phyloP scores from a whole-genome alignment of 2,797 vertebrate species.

The Psittacula derbiana region DNA sequence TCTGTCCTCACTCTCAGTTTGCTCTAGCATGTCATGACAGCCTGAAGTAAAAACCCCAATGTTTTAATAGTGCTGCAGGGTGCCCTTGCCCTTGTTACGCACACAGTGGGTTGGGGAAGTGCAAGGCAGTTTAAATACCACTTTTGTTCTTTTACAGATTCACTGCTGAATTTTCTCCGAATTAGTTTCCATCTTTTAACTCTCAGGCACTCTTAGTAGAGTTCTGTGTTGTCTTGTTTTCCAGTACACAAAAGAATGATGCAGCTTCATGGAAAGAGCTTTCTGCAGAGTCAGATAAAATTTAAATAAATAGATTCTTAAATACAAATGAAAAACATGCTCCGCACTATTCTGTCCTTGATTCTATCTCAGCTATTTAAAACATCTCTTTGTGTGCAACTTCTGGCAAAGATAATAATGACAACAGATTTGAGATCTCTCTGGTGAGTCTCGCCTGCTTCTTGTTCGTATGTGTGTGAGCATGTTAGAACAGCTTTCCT shows the following conservation, averaged over 20 bases:
- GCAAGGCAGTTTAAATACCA: neutral
- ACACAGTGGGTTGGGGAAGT: neutral
- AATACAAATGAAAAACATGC: neutral
- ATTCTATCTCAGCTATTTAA: neutral
- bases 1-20: neutral
- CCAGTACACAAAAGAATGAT: neutral
- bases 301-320: neutral
- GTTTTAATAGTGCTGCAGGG: neutral
- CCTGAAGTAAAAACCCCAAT: neutral
- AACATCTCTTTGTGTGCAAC: neutral
- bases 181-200: neutral
- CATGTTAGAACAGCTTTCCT: rapidly evolving
- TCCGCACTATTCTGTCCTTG: neutral
- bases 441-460: neutral
- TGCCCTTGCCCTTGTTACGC: neutral
- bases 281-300: neutral
- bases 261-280: neutral
- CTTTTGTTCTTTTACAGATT: neutral
- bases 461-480: neutral
- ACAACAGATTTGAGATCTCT: neutral
- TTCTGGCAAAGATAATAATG: neutral
- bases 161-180: neutral
- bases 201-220: neutral
- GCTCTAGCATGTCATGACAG: neutral
- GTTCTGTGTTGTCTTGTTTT: neutral